Evolutionary conservation across 2,113 vertebrate species (phyloP).

Genomic region (pig (Sus scrofa)): T2T-Sscrofa CM000814.6:140979001-140979500

Average conservation of each 20-base stretch:
- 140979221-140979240: not conserved
- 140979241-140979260: not conserved
- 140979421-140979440: not conserved
- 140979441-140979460: not conserved
- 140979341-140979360: too few relatives aligned
- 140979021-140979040: not conserved
- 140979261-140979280: not conserved
- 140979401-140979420: not conserved
- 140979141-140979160: fast-evolving
- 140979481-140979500: not conserved
- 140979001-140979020: constrained; percentile 9
- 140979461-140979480: not conserved
- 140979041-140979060: not conserved
- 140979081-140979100: not conserved
- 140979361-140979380: fast-evolving
- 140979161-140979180: not conserved
- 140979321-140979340: not conserved
- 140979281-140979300: too few relatives aligned
- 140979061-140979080: not conserved
- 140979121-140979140: not conserved
- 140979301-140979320: fast-evolving
- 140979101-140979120: not conserved
- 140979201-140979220: not conserved
- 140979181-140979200: fast-evolving
- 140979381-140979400: not conserved